These are phyloP conservation scores for Apteryx owenii DNA, from an alignment of 2,113 vertebrate species.

Conservation along the genomic window DNA sequence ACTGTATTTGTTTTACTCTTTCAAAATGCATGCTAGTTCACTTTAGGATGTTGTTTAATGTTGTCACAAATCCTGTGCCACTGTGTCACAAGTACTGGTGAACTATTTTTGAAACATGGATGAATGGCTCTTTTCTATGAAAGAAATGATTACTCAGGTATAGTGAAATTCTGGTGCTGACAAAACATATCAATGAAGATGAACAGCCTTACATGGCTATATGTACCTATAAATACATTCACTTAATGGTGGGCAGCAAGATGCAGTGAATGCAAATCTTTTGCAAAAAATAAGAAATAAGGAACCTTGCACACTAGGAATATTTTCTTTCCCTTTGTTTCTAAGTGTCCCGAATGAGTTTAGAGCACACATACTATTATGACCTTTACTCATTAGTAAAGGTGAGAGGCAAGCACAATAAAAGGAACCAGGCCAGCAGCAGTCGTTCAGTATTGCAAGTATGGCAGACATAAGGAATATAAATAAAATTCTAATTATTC, in stretches of 20 bases:
- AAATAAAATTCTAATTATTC: not conserved
- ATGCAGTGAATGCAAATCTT: not conserved
- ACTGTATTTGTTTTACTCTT: not conserved
- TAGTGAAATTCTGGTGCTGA: not conserved
- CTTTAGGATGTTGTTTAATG: not conserved
- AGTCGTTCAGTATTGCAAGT: not conserved
- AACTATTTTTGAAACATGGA: not conserved
- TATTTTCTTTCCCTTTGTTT: not conserved
- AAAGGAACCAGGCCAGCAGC: not conserved
- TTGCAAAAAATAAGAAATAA: not conserved
- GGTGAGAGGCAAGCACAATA: not conserved
- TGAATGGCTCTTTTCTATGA: not conserved
- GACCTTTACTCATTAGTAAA: not conserved
- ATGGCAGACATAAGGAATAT: not conserved
- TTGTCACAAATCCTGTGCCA: not conserved
- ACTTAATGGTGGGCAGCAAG: not conserved
- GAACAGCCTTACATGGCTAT: not conserved
- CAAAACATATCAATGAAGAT: not conserved
- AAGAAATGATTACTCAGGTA: not conserved
- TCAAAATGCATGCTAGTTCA: not conserved
- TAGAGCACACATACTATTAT: not conserved
- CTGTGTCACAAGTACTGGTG: not conserved
- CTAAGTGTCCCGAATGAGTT: not conserved
- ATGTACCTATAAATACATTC: not conserved
- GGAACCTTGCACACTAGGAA: not conserved